Conservation (phyloP, 2,113 vertebrate genomes). For the Platysteira castanea region DNA sequence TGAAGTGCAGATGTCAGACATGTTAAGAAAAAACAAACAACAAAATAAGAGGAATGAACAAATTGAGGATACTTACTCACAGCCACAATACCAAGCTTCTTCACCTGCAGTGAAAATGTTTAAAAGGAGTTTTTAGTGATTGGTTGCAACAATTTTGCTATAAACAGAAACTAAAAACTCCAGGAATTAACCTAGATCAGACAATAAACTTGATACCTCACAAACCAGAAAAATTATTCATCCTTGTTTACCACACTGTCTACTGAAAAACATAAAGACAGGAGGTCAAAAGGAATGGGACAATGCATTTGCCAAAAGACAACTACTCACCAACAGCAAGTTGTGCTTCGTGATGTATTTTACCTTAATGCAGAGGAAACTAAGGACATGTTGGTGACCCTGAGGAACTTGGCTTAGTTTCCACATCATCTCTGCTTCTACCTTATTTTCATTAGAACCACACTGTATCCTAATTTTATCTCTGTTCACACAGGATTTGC, state of each 20-base stretch:
- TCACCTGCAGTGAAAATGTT: constrained; percentile 77
- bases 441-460: not conserved
- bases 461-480: not conserved
- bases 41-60: not conserved
- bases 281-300: not conserved
- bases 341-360: not conserved
- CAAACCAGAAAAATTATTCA: not conserved
- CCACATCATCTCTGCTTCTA: not conserved
- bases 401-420: not conserved
- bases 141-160: not conserved
- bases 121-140: not conserved
- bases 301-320: not conserved
- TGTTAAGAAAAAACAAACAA: not conserved
- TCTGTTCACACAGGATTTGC: not conserved
- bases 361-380: not conserved
- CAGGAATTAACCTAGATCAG: not conserved
- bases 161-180: not conserved
- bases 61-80: constrained; percentile 86
- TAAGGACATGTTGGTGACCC: not conserved
- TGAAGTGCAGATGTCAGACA: not conserved
- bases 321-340: not conserved
- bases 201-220: not conserved
- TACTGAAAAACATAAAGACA: not conserved
- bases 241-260: not conserved
- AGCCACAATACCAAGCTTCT: constrained; percentile 88